These are phyloP conservation scores for Hymenochirus boettgeri DNA, from an alignment of 2,113 vertebrate genomes.

Conservation along the genomic window DNA sequence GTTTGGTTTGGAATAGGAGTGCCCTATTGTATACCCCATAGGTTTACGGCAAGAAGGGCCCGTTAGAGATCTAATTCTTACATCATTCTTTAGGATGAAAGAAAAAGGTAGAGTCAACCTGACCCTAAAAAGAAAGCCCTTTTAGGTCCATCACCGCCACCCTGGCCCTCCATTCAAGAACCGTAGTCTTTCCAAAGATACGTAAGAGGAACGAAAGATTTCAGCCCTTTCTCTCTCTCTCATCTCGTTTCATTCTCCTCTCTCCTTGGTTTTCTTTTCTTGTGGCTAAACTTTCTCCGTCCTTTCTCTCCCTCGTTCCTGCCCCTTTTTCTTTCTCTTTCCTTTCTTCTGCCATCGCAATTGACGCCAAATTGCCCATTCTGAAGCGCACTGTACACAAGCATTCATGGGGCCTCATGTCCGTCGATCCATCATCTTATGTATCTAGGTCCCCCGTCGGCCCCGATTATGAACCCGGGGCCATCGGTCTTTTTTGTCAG, in stretches of 20 bases:
- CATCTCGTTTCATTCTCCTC: no score
- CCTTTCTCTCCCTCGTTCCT: constrained; percentile 54
- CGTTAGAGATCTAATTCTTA: constrained; percentile 76
- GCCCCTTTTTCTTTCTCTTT: constrained; percentile 18
- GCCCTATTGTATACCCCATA: constrained; percentile 52
- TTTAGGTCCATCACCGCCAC: constrained; percentile 99
- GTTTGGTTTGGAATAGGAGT: constrained; percentile 32
- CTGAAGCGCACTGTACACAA: constrained; percentile 66
- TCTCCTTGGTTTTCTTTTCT: constrained; percentile 49
- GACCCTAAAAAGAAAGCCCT: constrained; percentile 99
- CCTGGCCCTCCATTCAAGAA: constrained; percentile 99
- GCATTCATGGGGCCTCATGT: constrained; percentile 59
- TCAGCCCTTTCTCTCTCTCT: constrained; percentile 68
- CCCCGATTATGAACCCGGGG: constrained; percentile 51
- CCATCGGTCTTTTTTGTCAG: constrained; percentile 49
- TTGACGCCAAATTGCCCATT: constrained; percentile 66
- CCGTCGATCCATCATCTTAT: constrained; percentile 50
- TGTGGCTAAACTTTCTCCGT: no score
- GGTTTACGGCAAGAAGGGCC: constrained; percentile 57
- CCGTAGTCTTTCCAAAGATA: constrained; percentile 99
- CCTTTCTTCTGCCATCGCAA: constrained; percentile 65
- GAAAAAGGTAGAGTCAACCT: constrained; percentile 99
- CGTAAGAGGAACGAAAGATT: constrained; percentile 95
- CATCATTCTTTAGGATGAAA: constrained; percentile 99
- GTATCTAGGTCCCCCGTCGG: constrained; percentile 49